Base-by-base conservation (phyloP, 1,140 invertebrate species). In the Drosophila mojavensis region DNA sequence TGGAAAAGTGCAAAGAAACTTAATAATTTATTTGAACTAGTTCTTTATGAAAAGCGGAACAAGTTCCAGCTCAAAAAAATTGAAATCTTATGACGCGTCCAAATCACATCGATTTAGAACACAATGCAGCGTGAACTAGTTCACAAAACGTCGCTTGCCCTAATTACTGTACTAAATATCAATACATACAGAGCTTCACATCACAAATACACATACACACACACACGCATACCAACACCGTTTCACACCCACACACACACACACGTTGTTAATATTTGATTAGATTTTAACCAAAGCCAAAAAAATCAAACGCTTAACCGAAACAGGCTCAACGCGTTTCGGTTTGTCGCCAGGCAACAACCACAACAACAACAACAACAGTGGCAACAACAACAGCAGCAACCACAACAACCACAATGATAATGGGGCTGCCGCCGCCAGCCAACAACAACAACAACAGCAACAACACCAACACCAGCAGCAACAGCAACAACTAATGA, bases 241-340 rank as follows among this genome's bases (percentile, higher is more conserved):
- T 69, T 76, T 72, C 39, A 58, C 55, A 75, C 3, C 54, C 48
- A 81, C 33, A 65, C 39, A 68, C 50, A 61, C 55, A 72, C 4
- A 59, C 39, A 85, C 41, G 63, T 55, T 68, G 75, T 78, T 65
- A 70, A 73, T 69, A 66, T 51, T 72, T 65, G 68, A 74, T 41
- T 90, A 90, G 85, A 68, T 79, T 90, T 83, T 86, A 85, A 75
- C 55, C 54, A 83, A 81, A 58, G 64, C 30, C 51, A 77, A 88
- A 76, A 59, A 56, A 77, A 79, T 65, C 74, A 79, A 91, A 70
- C 82, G 81, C 80, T 91, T 90, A 90, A 91, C 88, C 85, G 58
- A 81, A 78, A 90, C 89, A 92, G 91, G 91, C 89, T 92, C 91
- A 67, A 91, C 91, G 50, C 91, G 91, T 74, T 89, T 91, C 72